Evolutionary conservation across 2,113 vertebrate species (phyloP).

Genomic region (Lepisosteus osseus): DNA sequence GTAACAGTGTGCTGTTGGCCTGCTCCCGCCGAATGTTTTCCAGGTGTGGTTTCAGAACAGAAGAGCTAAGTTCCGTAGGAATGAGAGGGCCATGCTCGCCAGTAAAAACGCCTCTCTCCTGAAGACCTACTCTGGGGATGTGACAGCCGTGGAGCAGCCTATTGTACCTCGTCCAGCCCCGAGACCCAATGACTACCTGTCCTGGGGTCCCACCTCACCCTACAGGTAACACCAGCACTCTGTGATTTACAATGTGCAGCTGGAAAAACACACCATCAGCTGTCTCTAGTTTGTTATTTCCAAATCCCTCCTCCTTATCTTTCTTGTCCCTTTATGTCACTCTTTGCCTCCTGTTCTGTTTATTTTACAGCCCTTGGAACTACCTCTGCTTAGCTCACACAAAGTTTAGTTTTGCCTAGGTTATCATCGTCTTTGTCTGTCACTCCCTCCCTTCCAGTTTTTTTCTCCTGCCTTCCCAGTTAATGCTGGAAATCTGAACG

Average conservation of each 20-base stretch:
- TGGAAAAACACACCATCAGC: background rate
- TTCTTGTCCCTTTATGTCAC: background rate
- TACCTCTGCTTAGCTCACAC: background rate
- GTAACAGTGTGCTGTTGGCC: too few species aligned
- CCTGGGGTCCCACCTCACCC: slow-evolving; percentile 89
- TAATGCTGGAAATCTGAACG: background rate
- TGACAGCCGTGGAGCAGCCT: slow-evolving; percentile 94
- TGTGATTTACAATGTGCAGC: too few species aligned
- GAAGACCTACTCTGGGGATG: slow-evolving; percentile 92
- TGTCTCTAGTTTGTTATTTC: slow-evolving; percentile 59
- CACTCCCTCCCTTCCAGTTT: background rate
- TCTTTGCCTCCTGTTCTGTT: background rate
- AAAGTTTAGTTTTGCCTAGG: background rate
- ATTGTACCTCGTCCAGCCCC: slow-evolving; percentile 93
- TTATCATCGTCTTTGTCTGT: background rate
- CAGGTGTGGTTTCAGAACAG: slow-evolving; percentile 99
- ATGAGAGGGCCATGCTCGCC: slow-evolving; percentile 95
- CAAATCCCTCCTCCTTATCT: background rate
- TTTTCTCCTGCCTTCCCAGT: background rate
- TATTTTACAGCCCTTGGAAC: background rate
- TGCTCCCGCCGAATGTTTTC: background rate
- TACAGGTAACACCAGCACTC: slow-evolving; percentile 77
- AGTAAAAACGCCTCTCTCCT: slow-evolving; percentile 95
- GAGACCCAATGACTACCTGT: slow-evolving; percentile 90
- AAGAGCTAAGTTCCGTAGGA: slow-evolving; percentile 93